Evolutionary conservation across 2,888 invertebrate species (phyloP), one percentile per base, ranked within the genome.

Genomic region (Drosophila mercatorum): DNA sequence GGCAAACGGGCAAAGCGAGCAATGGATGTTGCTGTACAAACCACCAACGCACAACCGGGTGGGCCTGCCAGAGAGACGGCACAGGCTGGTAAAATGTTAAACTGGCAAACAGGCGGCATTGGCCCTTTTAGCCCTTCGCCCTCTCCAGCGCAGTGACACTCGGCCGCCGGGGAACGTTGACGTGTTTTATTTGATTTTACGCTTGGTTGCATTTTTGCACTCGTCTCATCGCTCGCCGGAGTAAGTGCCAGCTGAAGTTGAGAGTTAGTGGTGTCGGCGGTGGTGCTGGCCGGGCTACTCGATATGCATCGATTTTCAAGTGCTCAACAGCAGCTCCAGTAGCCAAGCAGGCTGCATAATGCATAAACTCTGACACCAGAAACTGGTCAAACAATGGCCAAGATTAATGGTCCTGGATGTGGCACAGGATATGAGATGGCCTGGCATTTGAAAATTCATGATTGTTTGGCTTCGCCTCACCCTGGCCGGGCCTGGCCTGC

Each of bases 131-230:
- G 69, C 65, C 77, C 65, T 65, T 66, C 64, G 62, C 68, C 59
- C 66, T 66, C 63, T 6, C 2, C 22, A 5, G 68, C 52, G 64
- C 60, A 28, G 63, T 68, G 74, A 74, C 77, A 76, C 68, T 68
- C 68, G 61, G 78, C 63, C 65, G 68, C 67, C 69, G 63, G 75
- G 68, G 52, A 64, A 72, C 77, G 83, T 77, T 89, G 83, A 85
- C 86, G 88, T 86, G 88, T 86, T 86, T 88, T 86, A 89, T 89
- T 90, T 90, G 90, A 89, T 89, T 89, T 89, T 87, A 83, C 87
- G 90, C 89, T 80, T 83, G 74, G 87, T 56, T 89, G 89, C 79
- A 68, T 76, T 81, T 82, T 63, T 78, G 72, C 83, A 76, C 83
- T 83, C 84, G 76, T 68, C 83, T 79, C 84, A 65, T 61, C 64